Conservation (phyloP, 2,797 vertebrate species). For the Hoplostethus mediterraneus region DNA sequence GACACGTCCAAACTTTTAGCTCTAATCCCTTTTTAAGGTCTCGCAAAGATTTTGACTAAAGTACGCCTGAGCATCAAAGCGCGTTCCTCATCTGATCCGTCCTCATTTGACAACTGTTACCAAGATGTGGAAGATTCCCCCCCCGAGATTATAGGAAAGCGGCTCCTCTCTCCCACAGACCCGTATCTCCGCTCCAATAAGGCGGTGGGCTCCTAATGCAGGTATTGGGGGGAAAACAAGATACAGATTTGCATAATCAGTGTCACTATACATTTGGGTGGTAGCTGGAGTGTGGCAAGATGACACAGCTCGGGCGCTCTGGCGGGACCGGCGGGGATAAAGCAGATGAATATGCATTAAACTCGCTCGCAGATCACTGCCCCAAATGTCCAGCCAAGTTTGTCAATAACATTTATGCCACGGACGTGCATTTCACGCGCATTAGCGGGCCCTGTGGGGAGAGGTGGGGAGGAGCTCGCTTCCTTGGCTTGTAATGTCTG, state of each 20-base stretch:
- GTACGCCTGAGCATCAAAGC: slow-evolving; percentile 77
- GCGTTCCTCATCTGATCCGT: slow-evolving; percentile 72
- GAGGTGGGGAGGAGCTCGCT: slow-evolving; percentile 68
- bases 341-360: slow-evolving; percentile 86
- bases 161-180: slow-evolving; percentile 58
- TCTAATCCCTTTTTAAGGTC: slow-evolving; percentile 68
- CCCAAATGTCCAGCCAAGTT: slow-evolving; percentile 85
- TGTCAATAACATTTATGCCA: slow-evolving; percentile 85
- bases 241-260: slow-evolving; percentile 91
- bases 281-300: slow-evolving; percentile 84
- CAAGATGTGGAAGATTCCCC: slow-evolving; percentile 79
- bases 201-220: slow-evolving; percentile 81
- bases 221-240: slow-evolving; percentile 83
- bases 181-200: slow-evolving; percentile 84
- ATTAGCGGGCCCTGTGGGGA: slow-evolving; percentile 72
- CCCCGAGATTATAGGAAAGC: slow-evolving; percentile 75
- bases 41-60: slow-evolving; percentile 63
- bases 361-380: slow-evolving; percentile 80
- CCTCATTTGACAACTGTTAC: slow-evolving; percentile 77
- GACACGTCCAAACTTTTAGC: slow-evolving; percentile 47
- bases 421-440: slow-evolving; percentile 76
- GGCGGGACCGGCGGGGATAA: slow-evolving; percentile 80
- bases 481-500: slow-evolving; percentile 38
- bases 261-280: slow-evolving; percentile 89
- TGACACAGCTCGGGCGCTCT: slow-evolving; percentile 81